These are phyloP conservation scores for Dicrurus megarhynchus DNA, from an alignment of 2,113 vertebrate species.

Conservation along the genomic window DNA sequence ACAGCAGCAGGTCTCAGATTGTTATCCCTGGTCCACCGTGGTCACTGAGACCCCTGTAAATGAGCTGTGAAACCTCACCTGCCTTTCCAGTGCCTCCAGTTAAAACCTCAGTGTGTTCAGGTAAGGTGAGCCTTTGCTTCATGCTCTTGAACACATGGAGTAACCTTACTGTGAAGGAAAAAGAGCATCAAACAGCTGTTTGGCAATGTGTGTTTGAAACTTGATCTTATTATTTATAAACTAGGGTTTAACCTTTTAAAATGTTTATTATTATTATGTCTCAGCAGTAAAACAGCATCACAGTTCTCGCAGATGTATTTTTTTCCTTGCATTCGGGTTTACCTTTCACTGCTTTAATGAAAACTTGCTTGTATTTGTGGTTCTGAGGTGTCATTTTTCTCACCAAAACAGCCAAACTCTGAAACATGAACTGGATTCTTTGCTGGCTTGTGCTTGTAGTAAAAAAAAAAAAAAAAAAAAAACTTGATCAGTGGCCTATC, in stretches of 20 bases:
- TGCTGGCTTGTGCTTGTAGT: neutral
- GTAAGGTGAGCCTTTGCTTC: neutral
- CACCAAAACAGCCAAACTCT: neutral
- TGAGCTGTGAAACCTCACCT: neutral
- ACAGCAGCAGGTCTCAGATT: neutral
- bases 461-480: neutral
- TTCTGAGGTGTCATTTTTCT: neutral
- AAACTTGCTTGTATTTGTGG: neutral
- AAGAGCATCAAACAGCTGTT: conserved; percentile 16
- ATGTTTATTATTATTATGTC: neutral
- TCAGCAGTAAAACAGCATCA: neutral
- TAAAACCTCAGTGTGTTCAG: neutral
- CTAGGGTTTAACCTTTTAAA: conserved; percentile 6
- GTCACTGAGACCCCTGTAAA: neutral
- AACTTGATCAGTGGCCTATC: neutral
- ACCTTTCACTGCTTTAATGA: neutral
- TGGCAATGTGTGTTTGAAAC: neutral
- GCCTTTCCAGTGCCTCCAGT: neutral
- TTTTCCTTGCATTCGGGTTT: neutral
- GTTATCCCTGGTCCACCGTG: neutral
- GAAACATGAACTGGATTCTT: neutral
- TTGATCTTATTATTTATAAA: conserved; percentile 33
- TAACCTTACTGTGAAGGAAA: neutral
- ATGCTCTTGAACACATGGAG: neutral
- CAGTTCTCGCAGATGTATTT: neutral